phyloP scores from a whole-genome alignment of 2,888 invertebrate species.

The Agonopterix arenella region DNA sequence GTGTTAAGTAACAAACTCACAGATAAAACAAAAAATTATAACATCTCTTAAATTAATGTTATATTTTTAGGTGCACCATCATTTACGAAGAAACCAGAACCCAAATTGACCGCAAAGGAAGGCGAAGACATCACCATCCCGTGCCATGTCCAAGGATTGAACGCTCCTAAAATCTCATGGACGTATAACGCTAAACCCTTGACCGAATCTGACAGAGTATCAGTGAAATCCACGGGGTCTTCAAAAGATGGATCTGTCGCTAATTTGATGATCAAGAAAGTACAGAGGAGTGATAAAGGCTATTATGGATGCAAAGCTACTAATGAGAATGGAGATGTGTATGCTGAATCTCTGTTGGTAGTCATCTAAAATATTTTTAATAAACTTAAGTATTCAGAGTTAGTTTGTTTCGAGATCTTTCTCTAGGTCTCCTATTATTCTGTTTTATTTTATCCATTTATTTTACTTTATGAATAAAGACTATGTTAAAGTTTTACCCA shows the following conservation, averaged over 20 bases:
- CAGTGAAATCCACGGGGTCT: conserved; percentile 9
- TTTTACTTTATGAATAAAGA: no score
- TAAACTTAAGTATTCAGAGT: no score
- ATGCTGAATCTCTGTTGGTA: conserved; percentile 31
- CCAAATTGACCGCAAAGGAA: conserved; percentile 23
- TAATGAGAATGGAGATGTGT: conserved; percentile 39
- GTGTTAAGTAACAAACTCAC: no score
- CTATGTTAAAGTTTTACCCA: no score
- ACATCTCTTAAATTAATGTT: no score
- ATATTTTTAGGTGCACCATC: conserved; percentile 37
- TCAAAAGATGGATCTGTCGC: conserved; percentile 19
- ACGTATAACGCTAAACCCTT: conserved; percentile 40
- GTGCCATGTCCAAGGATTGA: conserved; percentile 34
- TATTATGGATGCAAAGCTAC: conserved; percentile 52
- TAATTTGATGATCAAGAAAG: conserved; percentile 38
- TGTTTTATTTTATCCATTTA: no score
- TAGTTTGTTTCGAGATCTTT: no score
- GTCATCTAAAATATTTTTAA: conserved; percentile 14
- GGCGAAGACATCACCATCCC: conserved; percentile 43
- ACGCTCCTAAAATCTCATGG: conserved; percentile 32
- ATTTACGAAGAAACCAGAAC: conserved; percentile 29
- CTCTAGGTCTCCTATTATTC: no score
- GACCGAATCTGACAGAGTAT: conserved; percentile 16
- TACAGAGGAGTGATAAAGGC: conserved; percentile 37
- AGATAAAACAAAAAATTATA: no score